phyloP scores from a whole-genome alignment of 2,888 invertebrate genomes.

The Hyalella azteca region DNA sequence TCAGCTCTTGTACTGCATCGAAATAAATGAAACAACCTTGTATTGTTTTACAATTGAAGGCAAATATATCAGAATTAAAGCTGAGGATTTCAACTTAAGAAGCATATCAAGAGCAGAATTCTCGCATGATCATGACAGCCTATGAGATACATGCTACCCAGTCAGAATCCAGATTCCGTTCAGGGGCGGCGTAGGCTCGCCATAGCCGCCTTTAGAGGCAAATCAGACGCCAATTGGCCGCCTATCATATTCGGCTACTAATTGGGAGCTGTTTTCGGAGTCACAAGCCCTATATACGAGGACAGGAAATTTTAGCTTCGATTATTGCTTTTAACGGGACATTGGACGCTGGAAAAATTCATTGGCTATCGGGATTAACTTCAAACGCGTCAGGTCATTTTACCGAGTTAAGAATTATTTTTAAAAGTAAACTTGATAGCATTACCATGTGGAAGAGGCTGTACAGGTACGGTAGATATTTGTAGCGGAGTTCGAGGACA shows the following conservation, averaged over 20 bases:
- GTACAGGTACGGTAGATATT: conserved; percentile 66
- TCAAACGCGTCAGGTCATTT: neutral
- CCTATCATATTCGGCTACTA: neutral
- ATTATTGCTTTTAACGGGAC: neutral
- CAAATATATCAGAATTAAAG: too few relatives aligned
- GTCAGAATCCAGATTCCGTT: too few relatives aligned
- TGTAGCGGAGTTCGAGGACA: conserved; percentile 62
- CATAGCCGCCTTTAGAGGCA: too few relatives aligned
- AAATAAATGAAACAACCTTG: too few relatives aligned
- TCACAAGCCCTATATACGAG: neutral
- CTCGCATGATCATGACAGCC: too few relatives aligned
- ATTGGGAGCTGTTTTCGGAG: neutral
- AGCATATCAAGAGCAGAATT: too few relatives aligned
- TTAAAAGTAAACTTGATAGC: neutral
- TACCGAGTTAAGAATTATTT: neutral
- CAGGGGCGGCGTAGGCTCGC: too few relatives aligned
- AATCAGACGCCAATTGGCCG: too few relatives aligned
- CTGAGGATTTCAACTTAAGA: too few relatives aligned
- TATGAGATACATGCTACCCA: too few relatives aligned
- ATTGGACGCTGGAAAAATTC: neutral
- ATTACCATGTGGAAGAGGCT: conserved; percentile 63
- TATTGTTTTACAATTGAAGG: too few relatives aligned
- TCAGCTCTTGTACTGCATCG: too few relatives aligned
- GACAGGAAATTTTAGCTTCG: neutral
- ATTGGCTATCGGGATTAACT: neutral